phyloP scores from a whole-genome alignment of 2,113 vertebrate genomes.

The Heliornis fulica region DNA sequence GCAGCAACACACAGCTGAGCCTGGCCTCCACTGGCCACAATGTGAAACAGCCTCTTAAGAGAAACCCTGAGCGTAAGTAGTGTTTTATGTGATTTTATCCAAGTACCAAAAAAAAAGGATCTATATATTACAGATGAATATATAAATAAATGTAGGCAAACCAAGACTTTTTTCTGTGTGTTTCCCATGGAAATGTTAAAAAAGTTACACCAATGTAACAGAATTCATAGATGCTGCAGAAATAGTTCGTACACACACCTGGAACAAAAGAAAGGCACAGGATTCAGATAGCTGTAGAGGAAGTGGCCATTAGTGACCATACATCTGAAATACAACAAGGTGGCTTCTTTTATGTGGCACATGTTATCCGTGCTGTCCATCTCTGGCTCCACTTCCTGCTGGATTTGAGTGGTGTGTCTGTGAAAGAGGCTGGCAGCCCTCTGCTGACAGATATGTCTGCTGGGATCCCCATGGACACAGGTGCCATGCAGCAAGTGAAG shows the following conservation, averaged over 20 bases:
- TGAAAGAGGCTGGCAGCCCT: background rate
- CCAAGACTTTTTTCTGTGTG: background rate
- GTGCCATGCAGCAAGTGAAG: background rate
- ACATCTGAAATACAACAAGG: background rate
- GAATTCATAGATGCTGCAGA: background rate
- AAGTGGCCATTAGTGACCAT: background rate
- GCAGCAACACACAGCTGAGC: background rate
- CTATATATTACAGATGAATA: background rate
- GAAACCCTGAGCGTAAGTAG: background rate
- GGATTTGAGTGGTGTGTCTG: background rate
- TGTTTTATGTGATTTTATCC: background rate
- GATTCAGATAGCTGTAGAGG: background rate
- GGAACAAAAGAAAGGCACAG: background rate
- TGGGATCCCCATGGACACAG: background rate
- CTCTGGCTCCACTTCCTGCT: background rate
- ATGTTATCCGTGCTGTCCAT: background rate
- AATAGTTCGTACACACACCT: rapidly evolving
- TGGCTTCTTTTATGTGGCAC: background rate
- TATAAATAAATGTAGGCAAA: background rate
- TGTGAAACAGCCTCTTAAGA: background rate
- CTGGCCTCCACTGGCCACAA: background rate
- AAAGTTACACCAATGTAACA: background rate
- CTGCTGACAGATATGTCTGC: background rate
- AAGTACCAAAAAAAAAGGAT: background rate
- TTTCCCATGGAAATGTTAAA: background rate